These are phyloP conservation scores for Glyptemys insculpta DNA, from an alignment of 2,797 vertebrate species.

Conservation along the genomic window DNA sequence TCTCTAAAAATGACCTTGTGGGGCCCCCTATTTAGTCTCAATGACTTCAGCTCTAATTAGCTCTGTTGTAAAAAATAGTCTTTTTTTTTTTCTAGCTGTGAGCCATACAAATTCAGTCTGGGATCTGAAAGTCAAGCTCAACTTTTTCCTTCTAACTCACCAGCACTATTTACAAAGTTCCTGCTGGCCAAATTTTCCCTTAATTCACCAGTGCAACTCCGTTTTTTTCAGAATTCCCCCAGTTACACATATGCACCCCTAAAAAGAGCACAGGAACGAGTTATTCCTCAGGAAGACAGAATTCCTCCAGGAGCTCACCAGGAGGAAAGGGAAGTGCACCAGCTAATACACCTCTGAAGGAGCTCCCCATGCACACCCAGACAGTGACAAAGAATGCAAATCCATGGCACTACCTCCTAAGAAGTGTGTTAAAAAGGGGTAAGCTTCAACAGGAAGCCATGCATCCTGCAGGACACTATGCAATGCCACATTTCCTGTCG, in stretches of 20 bases:
- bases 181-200: background rate
- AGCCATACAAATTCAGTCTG: background rate
- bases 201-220: background rate
- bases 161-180: background rate
- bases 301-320: background rate
- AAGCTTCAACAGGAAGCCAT: accelerated
- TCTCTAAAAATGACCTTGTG: background rate
- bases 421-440: accelerated
- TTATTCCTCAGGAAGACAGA: background rate
- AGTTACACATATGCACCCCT: accelerated
- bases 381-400: background rate
- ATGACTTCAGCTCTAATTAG: background rate
- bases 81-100: background rate
- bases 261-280: background rate
- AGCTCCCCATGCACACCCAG: background rate
- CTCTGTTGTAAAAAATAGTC: background rate
- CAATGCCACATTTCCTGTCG: background rate
- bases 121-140: background rate
- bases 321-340: too few relatives aligned
- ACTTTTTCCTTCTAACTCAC: background rate
- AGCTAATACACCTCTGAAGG: background rate
- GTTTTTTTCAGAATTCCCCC: background rate
- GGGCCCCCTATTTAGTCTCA: background rate
- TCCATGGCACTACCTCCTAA: background rate
- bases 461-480: background rate